Evolutionary conservation across 2,888 invertebrate genomes (phyloP).

Genomic region (Rhagonycha lutea): DNA sequence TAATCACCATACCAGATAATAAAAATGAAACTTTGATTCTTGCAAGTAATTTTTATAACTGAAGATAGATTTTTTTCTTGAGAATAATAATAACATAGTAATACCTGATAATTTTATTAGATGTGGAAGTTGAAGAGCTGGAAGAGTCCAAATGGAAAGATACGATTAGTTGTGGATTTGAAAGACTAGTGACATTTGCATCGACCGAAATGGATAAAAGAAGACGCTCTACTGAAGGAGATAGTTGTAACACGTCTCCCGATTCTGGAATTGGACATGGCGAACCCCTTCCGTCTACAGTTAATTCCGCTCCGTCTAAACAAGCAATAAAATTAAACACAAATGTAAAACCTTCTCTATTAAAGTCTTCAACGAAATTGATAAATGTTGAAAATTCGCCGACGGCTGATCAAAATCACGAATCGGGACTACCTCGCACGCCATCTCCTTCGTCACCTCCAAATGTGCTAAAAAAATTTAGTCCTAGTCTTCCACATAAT

Average conservation of each 20-base stretch:
- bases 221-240: conserved; percentile 79
- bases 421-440: conserved; percentile 60
- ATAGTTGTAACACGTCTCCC: conserved; percentile 81
- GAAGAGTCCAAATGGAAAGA: conserved; percentile 91
- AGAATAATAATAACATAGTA: neutral
- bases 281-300: conserved; percentile 58
- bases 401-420: conserved; percentile 53
- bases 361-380: conserved; percentile 54
- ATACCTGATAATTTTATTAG: conserved; percentile 51
- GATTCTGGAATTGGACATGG: conserved; percentile 84
- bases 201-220: conserved; percentile 90
- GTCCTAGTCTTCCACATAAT: conserved; percentile 43
- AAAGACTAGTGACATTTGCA: conserved; percentile 90
- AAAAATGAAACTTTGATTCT: neutral
- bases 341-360: conserved; percentile 49
- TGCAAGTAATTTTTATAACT: neutral
- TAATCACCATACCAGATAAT: conserved; percentile 3
- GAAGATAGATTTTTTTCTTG: neutral
- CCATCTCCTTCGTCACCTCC: conserved; percentile 62
- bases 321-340: conserved; percentile 49
- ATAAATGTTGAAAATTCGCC: conserved; percentile 59
- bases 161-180: conserved; percentile 90
- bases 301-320: conserved; percentile 48
- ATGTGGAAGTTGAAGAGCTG: conserved; percentile 68
- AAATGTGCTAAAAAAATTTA: conserved; percentile 50